These are phyloP conservation scores for Recurvirostra avosetta DNA, from an alignment of 2,113 vertebrate species.

Conservation along the genomic window DNA sequence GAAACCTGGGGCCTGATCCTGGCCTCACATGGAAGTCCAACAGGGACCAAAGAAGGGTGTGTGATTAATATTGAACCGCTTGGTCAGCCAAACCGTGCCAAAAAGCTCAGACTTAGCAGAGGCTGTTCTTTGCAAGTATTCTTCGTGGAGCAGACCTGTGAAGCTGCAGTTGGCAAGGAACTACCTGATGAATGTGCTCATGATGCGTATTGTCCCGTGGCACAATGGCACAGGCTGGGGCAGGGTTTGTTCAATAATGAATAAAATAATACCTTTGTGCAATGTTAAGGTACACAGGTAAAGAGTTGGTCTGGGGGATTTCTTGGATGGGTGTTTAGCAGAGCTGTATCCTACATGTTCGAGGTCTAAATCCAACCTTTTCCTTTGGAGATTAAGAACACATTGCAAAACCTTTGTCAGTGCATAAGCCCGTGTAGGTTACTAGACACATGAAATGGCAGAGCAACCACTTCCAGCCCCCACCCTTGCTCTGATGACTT, in stretches of 20 bases:
- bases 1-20: not conserved
- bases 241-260: not conserved
- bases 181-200: not conserved
- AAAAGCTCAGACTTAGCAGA: not conserved
- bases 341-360: rapidly evolving
- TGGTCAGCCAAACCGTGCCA: not conserved
- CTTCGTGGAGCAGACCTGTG: not conserved
- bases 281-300: rapidly evolving
- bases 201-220: not conserved
- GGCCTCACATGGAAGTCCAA: not conserved
- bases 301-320: not conserved
- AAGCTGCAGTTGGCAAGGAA: not conserved
- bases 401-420: not conserved
- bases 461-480: not conserved
- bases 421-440: not conserved
- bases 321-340: not conserved
- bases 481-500: not conserved
- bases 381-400: not conserved
- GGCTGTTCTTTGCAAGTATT: not conserved
- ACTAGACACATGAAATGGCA: not conserved
- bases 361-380: not conserved
- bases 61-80: not conserved
- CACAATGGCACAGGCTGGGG: no score
- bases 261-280: not conserved
- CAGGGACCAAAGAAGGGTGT: not conserved